Evolutionary conservation across 1,140 invertebrate species (phyloP).

Genomic region (Trachymyrmex septentrionalis): DNA sequence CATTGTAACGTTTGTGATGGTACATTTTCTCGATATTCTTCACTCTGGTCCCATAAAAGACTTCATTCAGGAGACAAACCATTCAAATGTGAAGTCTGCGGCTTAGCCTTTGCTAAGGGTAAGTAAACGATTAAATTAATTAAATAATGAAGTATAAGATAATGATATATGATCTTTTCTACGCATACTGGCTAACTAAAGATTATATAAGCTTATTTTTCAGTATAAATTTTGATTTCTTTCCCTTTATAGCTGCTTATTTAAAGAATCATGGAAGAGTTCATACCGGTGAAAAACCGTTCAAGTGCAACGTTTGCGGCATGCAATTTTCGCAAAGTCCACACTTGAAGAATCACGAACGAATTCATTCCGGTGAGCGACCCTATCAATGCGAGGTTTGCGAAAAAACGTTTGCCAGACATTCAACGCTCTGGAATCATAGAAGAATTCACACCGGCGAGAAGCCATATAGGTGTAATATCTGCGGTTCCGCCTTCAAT

Average conservation of each 20-base stretch:
- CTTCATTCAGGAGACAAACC: conserved; percentile 95
- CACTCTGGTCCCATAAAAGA: conserved; percentile 94
- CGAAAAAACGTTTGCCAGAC: conserved; percentile 95
- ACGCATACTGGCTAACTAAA: not conserved
- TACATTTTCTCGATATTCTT: conserved; percentile 93
- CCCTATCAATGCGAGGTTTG: conserved; percentile 97
- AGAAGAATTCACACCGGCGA: conserved; percentile 97
- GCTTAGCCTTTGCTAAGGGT: conserved; percentile 95
- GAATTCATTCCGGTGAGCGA: conserved; percentile 95
- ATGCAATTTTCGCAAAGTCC: conserved; percentile 96
- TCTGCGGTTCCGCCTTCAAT: conserved; percentile 94
- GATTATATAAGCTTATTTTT: not conserved
- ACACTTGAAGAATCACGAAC: conserved; percentile 96
- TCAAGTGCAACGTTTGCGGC: conserved; percentile 94
- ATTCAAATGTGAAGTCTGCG: conserved; percentile 97
- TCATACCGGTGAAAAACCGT: conserved; percentile 94
- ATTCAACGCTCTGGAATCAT: conserved; percentile 96
- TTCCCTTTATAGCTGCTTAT: conserved; percentile 89
- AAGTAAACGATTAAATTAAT: conserved; percentile 64
- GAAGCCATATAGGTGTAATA: conserved; percentile 95
- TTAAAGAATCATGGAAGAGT: conserved; percentile 96
- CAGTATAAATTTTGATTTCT: conserved; percentile 20
- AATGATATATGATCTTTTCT: not conserved
- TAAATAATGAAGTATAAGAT: not conserved
- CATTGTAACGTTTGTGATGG: conserved; percentile 95